Evolutionary conservation across 2,888 invertebrate genomes (phyloP).

Genomic region (Orthosia incerta): DNA sequence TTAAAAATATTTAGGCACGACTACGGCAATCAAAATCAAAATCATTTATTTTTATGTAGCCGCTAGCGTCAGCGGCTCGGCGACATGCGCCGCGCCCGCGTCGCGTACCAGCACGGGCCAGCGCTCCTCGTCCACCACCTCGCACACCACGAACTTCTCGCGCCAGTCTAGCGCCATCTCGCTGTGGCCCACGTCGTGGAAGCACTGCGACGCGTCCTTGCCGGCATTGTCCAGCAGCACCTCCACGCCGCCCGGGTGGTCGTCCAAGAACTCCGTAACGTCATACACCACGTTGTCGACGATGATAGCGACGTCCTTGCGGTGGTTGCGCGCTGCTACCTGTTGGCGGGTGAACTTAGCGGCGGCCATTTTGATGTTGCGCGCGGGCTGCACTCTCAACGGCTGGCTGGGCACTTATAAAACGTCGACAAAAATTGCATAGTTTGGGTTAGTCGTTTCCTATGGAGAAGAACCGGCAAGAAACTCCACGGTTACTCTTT

Average conservation of each 20-base stretch:
- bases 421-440: no score
- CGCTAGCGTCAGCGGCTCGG: constrained; percentile 67
- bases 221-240: constrained; percentile 96
- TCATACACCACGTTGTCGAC: constrained; percentile 86
- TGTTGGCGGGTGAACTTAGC: constrained; percentile 76
- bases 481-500: no score
- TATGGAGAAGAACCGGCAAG: no score
- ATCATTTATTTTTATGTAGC: no score
- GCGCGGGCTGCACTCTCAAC: constrained; percentile 53
- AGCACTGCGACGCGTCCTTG: constrained; percentile 96
- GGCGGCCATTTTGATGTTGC: constrained; percentile 58
- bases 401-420: constrained; percentile 53
- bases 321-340: constrained; percentile 71
- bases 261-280: constrained; percentile 79
- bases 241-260: constrained; percentile 98
- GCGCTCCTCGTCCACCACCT: constrained; percentile 75
- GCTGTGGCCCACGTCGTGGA: constrained; percentile 99
- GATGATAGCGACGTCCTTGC: constrained; percentile 75
- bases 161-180: constrained; percentile 95
- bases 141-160: constrained; percentile 75
- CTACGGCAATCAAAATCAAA: no score
- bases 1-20: no score
- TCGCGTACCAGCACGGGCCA: constrained; percentile 62
- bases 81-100: constrained; percentile 19
- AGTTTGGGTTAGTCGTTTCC: no score